Evolutionary conservation across 2,797 vertebrate species (phyloP).

Genomic region (Semaprochilodus insignis): DNA sequence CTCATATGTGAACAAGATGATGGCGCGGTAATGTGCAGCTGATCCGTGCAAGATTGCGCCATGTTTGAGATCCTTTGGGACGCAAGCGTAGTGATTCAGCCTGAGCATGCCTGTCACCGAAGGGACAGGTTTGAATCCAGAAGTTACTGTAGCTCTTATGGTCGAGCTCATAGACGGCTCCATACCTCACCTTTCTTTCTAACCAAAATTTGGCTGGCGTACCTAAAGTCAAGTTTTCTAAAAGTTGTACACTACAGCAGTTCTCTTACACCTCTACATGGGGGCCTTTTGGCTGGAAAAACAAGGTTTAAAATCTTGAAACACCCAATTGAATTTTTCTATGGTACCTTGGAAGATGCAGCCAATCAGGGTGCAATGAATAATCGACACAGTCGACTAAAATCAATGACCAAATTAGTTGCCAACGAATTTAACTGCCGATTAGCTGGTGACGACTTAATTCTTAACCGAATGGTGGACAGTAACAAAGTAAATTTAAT

Average conservation of each 20-base stretch:
- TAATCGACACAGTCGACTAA: too few relatives aligned
- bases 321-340: not conserved
- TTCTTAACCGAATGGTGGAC: too few relatives aligned
- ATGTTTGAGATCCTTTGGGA: conserved; percentile 61
- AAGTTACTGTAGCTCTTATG: conserved; percentile 31
- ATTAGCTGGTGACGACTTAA: too few relatives aligned
- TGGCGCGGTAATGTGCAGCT: conserved; percentile 77
- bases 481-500: too few relatives aligned
- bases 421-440: too few relatives aligned
- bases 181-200: conserved; percentile 18
- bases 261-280: not conserved
- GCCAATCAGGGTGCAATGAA: not conserved
- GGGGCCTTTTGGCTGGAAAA: not conserved
- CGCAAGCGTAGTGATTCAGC: conserved; percentile 52
- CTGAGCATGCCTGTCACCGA: conserved; percentile 52
- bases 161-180: conserved; percentile 43
- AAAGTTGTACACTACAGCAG: not conserved
- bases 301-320: too few relatives aligned
- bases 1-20: conserved; percentile 81
- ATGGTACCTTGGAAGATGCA: not conserved
- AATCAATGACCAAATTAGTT: too few relatives aligned
- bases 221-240: not conserved
- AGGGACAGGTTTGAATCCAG: conserved; percentile 54
- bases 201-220: not conserved
- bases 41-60: conserved; percentile 62